These are phyloP conservation scores for Ruditapes philippinarum DNA, from an alignment of 1,140 invertebrate species.

Conservation along the genomic window DNA sequence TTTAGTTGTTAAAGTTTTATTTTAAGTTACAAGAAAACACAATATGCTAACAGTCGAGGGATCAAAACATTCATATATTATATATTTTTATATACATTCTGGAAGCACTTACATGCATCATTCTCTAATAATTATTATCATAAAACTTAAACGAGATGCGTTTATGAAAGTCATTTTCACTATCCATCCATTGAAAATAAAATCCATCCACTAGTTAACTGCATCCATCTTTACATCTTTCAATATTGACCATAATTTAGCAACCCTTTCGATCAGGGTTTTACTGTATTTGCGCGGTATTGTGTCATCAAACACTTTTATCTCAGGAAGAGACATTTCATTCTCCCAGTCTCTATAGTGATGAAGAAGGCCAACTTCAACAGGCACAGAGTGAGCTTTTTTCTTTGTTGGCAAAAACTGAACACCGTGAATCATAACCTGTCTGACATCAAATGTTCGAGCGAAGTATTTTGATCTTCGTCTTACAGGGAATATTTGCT, in stretches of 20 bases:
- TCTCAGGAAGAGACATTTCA: background rate
- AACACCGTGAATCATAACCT: conserved; percentile 2
- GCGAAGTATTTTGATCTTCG: conserved; percentile 95
- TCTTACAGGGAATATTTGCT: background rate
- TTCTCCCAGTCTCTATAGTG: conserved; percentile 10
- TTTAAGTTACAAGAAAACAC: no score
- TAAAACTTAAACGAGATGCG: no score
- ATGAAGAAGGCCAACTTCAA: background rate
- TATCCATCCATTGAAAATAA: no score
- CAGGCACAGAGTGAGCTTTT: background rate
- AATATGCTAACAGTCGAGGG: no score
- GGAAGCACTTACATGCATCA: no score
- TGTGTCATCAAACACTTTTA: background rate
- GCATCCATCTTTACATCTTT: background rate
- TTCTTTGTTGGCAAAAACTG: background rate
- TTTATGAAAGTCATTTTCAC: no score
- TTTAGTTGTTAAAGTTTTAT: no score
- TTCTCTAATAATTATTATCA: no score
- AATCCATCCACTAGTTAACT: no score
- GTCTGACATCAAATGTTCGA: conserved; percentile 88
- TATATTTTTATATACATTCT: no score
- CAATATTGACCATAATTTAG: background rate
- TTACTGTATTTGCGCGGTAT: background rate
- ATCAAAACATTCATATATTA: no score
- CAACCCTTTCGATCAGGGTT: background rate